Conservation (phyloP, 2,113 vertebrate genomes). For the Zosterops hypoxanthus region DNA sequence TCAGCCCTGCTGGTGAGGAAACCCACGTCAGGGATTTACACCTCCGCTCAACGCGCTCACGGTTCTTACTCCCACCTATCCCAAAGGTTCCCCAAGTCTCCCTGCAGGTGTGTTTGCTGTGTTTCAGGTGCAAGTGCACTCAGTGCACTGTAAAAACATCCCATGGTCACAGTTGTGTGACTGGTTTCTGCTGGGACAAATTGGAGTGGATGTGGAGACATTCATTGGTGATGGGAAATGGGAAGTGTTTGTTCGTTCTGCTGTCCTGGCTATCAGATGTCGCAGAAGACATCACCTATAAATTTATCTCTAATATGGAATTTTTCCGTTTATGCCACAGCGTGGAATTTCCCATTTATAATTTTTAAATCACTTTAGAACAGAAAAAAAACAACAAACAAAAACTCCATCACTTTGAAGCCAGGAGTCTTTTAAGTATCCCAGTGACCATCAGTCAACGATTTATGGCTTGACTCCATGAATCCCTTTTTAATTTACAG, state of each 20-base stretch:
- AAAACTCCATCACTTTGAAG: background rate
- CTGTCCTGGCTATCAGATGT: background rate
- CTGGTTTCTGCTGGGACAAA: background rate
- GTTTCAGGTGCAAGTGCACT: background rate
- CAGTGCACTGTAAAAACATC: background rate
- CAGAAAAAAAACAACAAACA: background rate
- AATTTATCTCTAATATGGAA: background rate
- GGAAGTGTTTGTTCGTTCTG: background rate
- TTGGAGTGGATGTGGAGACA: background rate
- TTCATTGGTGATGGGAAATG: background rate
- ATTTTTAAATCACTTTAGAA: background rate
- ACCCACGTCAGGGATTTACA: conserved; percentile 38
- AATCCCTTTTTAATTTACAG: background rate
- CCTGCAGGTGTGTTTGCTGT: background rate
- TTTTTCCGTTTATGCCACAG: background rate
- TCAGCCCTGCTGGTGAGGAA: conserved; percentile 31
- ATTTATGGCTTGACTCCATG: background rate
- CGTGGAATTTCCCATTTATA: background rate
- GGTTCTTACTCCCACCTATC: background rate
- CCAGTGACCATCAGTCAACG: fast-evolving
- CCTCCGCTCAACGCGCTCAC: background rate
- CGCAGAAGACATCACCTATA: background rate
- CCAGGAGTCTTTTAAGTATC: background rate
- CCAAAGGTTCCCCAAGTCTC: background rate
- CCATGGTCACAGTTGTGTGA: fast-evolving